Evolutionary conservation across 2,113 vertebrate genomes (phyloP).

Genomic region (Eclectus roratus): DNA sequence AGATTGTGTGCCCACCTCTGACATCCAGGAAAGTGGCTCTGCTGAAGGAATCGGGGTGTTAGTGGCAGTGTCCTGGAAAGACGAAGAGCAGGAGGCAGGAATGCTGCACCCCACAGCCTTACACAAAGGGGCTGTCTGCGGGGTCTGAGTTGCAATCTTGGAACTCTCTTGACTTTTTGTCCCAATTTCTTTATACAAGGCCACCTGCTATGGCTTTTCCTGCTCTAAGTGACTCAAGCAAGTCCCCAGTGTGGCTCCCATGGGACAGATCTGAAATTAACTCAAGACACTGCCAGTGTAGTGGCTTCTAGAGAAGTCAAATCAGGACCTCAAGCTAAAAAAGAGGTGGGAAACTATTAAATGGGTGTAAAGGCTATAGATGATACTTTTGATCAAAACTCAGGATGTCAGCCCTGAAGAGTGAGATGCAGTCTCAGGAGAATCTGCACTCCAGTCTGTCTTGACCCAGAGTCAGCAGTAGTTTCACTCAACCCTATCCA

Average conservation of each 20-base stretch:
- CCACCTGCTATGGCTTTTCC: background rate
- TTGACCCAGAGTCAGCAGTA: background rate
- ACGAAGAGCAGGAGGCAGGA: background rate
- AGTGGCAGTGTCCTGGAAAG: background rate
- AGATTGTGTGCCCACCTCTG: background rate
- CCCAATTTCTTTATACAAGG: background rate
- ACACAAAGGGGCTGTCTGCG: background rate
- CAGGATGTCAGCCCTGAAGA: background rate
- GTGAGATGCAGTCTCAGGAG: rapidly evolving
- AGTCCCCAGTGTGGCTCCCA: background rate
- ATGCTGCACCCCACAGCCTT: background rate
- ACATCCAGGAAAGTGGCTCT: background rate
- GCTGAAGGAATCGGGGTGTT: background rate
- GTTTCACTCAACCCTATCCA: background rate
- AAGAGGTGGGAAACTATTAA: background rate
- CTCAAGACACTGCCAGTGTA: background rate
- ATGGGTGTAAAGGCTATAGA: background rate
- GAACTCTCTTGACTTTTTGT: background rate
- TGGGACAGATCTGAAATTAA: background rate
- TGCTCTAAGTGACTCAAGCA: background rate
- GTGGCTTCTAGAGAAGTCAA: background rate
- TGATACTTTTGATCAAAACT: background rate
- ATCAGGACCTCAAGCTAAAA: background rate
- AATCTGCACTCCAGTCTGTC: background rate
- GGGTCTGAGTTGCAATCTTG: background rate